Evolutionary conservation across 2,113 vertebrate species (phyloP).

Genomic region (Meles meles): DNA sequence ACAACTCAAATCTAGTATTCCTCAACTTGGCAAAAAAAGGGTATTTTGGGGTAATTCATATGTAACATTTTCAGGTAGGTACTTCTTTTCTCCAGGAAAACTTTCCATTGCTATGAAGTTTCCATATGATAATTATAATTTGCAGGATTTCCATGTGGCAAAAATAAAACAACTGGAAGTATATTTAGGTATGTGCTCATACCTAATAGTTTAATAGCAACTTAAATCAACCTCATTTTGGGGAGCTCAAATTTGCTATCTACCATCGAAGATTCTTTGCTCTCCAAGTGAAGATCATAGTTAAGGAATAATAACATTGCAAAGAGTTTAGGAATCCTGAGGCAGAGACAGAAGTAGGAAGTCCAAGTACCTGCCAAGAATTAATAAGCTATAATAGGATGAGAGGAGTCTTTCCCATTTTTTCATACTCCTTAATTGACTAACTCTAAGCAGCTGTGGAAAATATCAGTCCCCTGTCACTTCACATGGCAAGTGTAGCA

Average conservation of each 20-base stretch:
- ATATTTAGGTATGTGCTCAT: background rate
- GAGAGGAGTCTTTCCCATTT: background rate
- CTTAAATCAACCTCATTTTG: background rate
- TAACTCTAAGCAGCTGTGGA: background rate
- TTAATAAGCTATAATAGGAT: background rate
- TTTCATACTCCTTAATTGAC: background rate
- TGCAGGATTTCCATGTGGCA: slow-evolving; percentile 7
- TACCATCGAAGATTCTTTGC: background rate
- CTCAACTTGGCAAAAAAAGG: background rate
- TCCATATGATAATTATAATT: slow-evolving; percentile 12
- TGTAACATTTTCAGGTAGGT: background rate
- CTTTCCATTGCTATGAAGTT: background rate
- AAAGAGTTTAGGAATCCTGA: background rate
- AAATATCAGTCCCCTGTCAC: background rate
- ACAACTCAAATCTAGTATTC: slow-evolving; percentile 45
- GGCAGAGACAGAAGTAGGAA: accelerated
- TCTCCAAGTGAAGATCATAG: background rate
- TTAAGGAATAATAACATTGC: background rate
- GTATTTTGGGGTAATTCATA: slow-evolving; percentile 9
- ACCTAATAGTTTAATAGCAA: slow-evolving; percentile 22
- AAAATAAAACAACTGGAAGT: slow-evolving; percentile 17
- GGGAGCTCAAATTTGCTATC: background rate
- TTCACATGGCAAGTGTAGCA: background rate
- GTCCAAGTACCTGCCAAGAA: background rate
- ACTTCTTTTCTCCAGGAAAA: slow-evolving; percentile 50